Percentiles rank a stretch among this genome's conserved stretches.
phyloP scores from a whole-genome alignment of 2,888 invertebrate genomes.

The Nowickia ferox region DNA sequence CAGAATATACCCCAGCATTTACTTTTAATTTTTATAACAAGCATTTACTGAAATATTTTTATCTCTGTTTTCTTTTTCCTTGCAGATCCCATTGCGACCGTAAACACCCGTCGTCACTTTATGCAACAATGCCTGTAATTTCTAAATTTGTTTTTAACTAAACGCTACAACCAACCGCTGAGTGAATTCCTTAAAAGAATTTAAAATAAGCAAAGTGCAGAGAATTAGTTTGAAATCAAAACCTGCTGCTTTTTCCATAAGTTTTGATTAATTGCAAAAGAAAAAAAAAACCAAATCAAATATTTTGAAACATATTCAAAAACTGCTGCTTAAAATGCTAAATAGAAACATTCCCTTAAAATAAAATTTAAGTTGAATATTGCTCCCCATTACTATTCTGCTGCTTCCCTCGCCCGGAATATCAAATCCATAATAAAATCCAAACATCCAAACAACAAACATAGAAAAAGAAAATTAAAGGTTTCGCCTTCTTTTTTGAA shows the following conservation, averaged over 20 bases:
- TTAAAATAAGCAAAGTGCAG: slow-evolving; percentile 16
- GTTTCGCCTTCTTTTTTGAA: slow-evolving; percentile 44
- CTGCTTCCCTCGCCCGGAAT: slow-evolving; percentile 18
- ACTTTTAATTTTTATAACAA: not conserved
- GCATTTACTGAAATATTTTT: too few relatives aligned
- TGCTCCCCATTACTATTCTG: slow-evolving; percentile 14
- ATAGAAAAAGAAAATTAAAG: slow-evolving; percentile 8
- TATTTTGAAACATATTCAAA: slow-evolving; percentile 33
- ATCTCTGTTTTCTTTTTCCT: slow-evolving; percentile 20
- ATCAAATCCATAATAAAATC: slow-evolving; percentile 21
- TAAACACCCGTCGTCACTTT: not conserved
- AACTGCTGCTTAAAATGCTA: slow-evolving; percentile 71
- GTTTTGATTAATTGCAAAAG: slow-evolving; percentile 19
- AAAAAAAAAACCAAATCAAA: slow-evolving; percentile 1
- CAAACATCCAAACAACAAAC: slow-evolving; percentile 7
- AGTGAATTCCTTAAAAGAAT: slow-evolving; percentile 44
- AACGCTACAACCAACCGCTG: slow-evolving; percentile 60
- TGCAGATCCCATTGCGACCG: slow-evolving; percentile 40
- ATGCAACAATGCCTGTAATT: slow-evolving; percentile 64
- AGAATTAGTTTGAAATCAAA: slow-evolving; percentile 46
- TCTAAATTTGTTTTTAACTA: slow-evolving; percentile 57
- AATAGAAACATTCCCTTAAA: slow-evolving; percentile 50
- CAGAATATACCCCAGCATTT: too few relatives aligned
- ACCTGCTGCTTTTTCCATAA: slow-evolving; percentile 60
- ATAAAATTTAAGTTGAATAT: slow-evolving; percentile 56